Evolutionary conservation across 2,888 invertebrate genomes (phyloP).

Genomic region (Mythimna pallens): DNA sequence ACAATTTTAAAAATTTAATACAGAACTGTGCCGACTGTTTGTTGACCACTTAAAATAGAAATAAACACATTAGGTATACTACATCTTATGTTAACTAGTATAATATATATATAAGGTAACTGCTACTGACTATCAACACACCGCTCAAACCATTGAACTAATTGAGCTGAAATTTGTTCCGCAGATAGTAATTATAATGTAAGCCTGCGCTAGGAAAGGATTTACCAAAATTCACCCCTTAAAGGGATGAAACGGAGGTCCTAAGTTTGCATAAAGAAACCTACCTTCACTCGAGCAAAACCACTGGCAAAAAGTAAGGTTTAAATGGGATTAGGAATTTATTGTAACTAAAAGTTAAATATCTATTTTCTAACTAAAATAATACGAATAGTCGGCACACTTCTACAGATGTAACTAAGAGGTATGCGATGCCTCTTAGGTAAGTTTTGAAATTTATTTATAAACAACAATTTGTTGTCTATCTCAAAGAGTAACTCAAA

Average conservation of each 20-base stretch:
- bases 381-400: constrained; percentile 33
- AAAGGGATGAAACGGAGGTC: too few relatives aligned
- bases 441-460: constrained; percentile 49
- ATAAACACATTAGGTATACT: not conserved
- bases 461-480: constrained; percentile 44
- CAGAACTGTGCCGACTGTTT: constrained; percentile 49
- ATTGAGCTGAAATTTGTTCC: too few relatives aligned
- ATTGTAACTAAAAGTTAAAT: constrained; percentile 20
- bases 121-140: too few relatives aligned
- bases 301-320: too few relatives aligned
- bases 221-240: too few relatives aligned
- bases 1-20: constrained; percentile 19
- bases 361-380: not conserved
- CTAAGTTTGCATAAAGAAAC: too few relatives aligned
- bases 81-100: not conserved
- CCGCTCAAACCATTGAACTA: too few relatives aligned
- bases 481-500: constrained; percentile 52
- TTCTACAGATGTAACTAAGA: constrained; percentile 27
- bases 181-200: too few relatives aligned
- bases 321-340: constrained; percentile 3
- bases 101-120: too few relatives aligned
- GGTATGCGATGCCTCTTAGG: constrained; percentile 37
- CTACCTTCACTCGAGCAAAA: too few relatives aligned
- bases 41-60: not conserved
- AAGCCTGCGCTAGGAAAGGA: too few relatives aligned